A percentile compares a stretch with the other conserved stretches of the same genome.
Evolutionary conservation across 2,797 vertebrate genomes (phyloP).

Genomic region (Gallinago solitaria): DNA sequence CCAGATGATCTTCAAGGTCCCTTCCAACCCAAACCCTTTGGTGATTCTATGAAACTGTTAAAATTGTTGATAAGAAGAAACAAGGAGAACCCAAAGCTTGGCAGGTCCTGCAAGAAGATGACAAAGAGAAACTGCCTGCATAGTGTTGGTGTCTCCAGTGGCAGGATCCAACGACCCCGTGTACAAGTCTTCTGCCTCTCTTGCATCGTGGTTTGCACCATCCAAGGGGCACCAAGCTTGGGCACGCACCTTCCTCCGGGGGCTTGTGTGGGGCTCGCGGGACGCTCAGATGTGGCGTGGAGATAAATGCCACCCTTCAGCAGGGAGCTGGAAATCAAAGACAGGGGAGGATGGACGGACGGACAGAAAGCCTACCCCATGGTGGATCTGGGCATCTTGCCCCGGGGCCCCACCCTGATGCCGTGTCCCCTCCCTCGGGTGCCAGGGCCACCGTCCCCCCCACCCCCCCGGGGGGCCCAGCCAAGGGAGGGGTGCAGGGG

Average conservation of each 20-base stretch:
- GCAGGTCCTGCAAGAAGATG: neutral
- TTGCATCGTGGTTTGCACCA: rapidly evolving
- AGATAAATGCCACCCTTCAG: neutral
- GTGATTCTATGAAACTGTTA: neutral
- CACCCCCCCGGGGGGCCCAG: neutral
- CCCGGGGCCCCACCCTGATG: neutral
- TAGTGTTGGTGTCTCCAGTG: rapidly evolving
- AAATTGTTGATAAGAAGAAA: neutral
- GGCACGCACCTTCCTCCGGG: rapidly evolving
- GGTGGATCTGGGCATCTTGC: constrained; percentile 5
- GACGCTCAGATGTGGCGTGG: rapidly evolving
- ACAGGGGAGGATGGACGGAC: neutral
- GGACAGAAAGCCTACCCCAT: rapidly evolving
- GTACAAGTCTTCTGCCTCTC: rapidly evolving
- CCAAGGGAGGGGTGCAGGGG: neutral
- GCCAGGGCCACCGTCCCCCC: neutral
- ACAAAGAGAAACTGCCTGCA: neutral
- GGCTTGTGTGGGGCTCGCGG: rapidly evolving
- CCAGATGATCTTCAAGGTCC: neutral
- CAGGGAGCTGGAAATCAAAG: neutral
- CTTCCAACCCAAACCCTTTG: neutral
- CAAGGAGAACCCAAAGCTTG: neutral
- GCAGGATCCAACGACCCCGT: neutral
- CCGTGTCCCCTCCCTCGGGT: neutral
- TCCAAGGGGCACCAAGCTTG: rapidly evolving